Base-by-base conservation (phyloP, 2,888 invertebrate genomes). In the Anthrax anthrax region DNA sequence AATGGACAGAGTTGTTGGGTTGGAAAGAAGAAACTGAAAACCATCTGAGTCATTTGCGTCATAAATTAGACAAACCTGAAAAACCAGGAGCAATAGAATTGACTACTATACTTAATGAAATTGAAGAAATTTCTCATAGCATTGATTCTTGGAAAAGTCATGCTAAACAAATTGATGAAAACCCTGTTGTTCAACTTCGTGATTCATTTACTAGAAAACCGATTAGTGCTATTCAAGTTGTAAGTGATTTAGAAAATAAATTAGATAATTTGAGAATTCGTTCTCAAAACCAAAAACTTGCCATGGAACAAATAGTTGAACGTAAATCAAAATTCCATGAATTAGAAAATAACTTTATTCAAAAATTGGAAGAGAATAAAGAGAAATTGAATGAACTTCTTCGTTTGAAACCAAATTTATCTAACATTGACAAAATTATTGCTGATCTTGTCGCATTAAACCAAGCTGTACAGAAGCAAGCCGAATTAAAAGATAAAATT, bases 11-110 rank as follows among this genome's bases (percentile, higher is more conserved):
- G 56, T 72, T 91, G 23, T 65, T 87, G 10, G 82, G 80, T 55
- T 88, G 87, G 84, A 80, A 84, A 55, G 79, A 81, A 44, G 87
- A 88, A 53, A 79, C 82, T 1, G 78, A 78, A 52, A 84, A 84
- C 54, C 87, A 85, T 60, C 65, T 90, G 39, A 78, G 79, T 43
- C 86, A 89, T 55, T 75, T 85, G 50, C 83, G 86, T 57, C 84
- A 86, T 57, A 84, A 86, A 62, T 71, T 84, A 8, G 84, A 86
- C 48, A 81, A 81, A 23, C 78, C 63, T 0, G 67, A 81, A 12
- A 84, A 84, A 61, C 75, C 80, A 1, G 75, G 74, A 2, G 74
- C 81, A 1, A 78, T 78, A 44, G 84, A 84, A 54, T 72, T 90
- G 29, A 77, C 80, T 54, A 71, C 75, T 50, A 70, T 85, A 14